Base-by-base conservation (phyloP, 2,888 invertebrate genomes). In the Acleris laterana region DNA sequence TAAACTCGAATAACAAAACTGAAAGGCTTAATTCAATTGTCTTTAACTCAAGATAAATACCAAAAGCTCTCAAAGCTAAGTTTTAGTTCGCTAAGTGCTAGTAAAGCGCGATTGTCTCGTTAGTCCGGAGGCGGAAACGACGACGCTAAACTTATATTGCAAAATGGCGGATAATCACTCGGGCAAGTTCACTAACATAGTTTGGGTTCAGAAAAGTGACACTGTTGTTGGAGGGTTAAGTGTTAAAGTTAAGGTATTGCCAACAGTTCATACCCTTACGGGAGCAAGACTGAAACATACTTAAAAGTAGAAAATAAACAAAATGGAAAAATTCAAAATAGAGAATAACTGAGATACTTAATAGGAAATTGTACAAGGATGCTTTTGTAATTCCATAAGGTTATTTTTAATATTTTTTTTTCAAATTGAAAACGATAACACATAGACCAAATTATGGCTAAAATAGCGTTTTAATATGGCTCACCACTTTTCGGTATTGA, bases 21-120 rank as follows among this genome's bases (percentile, higher is more conserved):
- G 22, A 22, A 56, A 56, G 55, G 49, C 22, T 17, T 25, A 62
- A 62, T 56, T 62, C 25, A 56, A 62, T 62, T 62, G 48, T 16
- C 22, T 9, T 17, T 5, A 55, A 7, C 28, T 16, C n/a, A 16
- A 62, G 32, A 55, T 55, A 48, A 32, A 62, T 22, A 52, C 62
- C 13, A 17, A 49, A 55, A 20, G 62, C 53, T 46, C 38, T 61
- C 13, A 6, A 28, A 20, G 28, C 28, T 42, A 38, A 49, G 38
- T 55, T 55, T 49, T 42, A 62, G 55, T 55, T 55, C 9, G 38
- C 49, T 62, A 62, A 62, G 32, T 53, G 48, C 22, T 16, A 19
- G 49, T 42, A 25, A 38, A n/a, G 20, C 55, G 13, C 46, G 25
- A 57, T 57, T 57, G 57, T 57, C 46, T 57, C 44, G 42, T 22